Base-by-base conservation (phyloP, 2,888 invertebrate species). In the Andrena bucephala region DNA sequence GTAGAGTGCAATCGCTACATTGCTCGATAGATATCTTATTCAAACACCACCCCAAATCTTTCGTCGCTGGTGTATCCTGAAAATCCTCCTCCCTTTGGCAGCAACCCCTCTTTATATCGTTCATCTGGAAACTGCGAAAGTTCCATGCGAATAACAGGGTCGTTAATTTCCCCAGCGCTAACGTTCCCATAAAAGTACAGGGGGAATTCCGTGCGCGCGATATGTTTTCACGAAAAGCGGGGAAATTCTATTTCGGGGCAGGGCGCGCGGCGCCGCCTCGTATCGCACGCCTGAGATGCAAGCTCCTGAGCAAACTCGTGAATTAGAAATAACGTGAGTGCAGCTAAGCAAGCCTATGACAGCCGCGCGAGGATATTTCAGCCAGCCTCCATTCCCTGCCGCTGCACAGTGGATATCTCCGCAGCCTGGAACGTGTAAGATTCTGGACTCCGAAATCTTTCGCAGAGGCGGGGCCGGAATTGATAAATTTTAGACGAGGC, bases 251-350 rank as follows among this genome's bases (percentile, higher is more conserved):
- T 79, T 82, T 83, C 74, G 50, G 24, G 59, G 50, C 13, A 31
- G 59, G 24, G 66, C 36, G 67, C 16, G 65, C 65, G 60, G 60
- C 66, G 50, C 31, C 52, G 77, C 69, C 50, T 70, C 73, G 81
- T 68, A 78, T 74, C 62, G 71, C 81, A 69, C 69, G 76, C 68
- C 78, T 81, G 77, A 69, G 63, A 81, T 76, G 66, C 75, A 48
- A 72, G 66, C 72, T 77, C 63, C 77, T 69, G 80, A 81, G 82
- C 76, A 79, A 86, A 86, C 85, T 90, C 85, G 79, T 91, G 89
- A 91, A 91, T 91, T 90, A 91, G 87, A 91, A 89, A 91, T 91
- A 85, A 67, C 80, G 54, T 27, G 67, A 36, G 67, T 59, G 42
- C 77, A 63, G 20, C 72, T 66, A 77, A 62, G 77, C 77, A 60